These are phyloP conservation scores for Carabus problematicus DNA, from an alignment of 2,888 invertebrate species.

Conservation along the genomic window DNA sequence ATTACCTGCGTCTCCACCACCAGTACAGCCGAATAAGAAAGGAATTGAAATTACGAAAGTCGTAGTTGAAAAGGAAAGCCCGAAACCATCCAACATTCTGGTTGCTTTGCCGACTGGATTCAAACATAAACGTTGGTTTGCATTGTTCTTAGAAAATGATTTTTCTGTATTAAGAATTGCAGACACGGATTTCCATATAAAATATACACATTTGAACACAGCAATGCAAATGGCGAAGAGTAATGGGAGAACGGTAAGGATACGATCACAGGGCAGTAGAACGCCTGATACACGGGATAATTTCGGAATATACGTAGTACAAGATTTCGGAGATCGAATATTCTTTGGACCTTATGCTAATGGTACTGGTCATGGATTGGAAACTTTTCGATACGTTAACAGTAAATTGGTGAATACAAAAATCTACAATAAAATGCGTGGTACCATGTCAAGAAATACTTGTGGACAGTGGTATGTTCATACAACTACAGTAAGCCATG, in stretches of 20 bases:
- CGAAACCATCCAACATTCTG: conserved; percentile 55
- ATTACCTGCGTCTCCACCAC: conserved; percentile 4
- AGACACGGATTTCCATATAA: conserved; percentile 63
- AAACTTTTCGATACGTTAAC: conserved; percentile 54
- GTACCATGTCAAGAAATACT: conserved; percentile 43
- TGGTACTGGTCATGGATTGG: conserved; percentile 51
- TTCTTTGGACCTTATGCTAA: conserved; percentile 57
- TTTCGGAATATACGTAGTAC: conserved; percentile 57
- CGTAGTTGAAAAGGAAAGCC: neutral
- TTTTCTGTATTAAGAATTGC: conserved; percentile 64
- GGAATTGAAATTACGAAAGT: neutral
- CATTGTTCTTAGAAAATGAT: conserved; percentile 64
- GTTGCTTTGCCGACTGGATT: conserved; percentile 51
- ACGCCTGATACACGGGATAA: conserved; percentile 45
- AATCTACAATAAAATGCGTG: conserved; percentile 51
- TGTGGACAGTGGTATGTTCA: conserved; percentile 46
- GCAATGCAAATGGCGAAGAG: conserved; percentile 61
- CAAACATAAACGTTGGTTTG: conserved; percentile 62
- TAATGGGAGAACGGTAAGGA: conserved; percentile 61
- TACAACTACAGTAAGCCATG: conserved; percentile 27
- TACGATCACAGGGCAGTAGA: conserved; percentile 47
- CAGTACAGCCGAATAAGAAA: conserved; percentile 3
- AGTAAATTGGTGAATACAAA: conserved; percentile 51
- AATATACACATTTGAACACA: conserved; percentile 61
- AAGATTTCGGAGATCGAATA: conserved; percentile 51